Evolutionary conservation across 2,888 invertebrate genomes (phyloP).

Genomic region (Exephanes ischioxanthus): DNA sequence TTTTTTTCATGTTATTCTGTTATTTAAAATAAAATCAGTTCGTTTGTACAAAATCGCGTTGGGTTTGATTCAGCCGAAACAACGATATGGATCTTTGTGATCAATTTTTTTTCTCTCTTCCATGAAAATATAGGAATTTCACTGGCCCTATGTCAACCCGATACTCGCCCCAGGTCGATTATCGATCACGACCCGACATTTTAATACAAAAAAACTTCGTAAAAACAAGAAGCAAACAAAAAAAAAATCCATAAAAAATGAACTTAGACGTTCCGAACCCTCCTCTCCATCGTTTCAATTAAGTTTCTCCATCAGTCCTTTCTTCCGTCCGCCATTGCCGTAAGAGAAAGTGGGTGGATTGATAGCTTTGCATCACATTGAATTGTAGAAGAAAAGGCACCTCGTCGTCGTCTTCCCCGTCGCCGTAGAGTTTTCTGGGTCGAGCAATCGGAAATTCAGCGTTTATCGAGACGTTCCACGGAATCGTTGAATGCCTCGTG

Average conservation of each 20-base stretch:
- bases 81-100: not conserved
- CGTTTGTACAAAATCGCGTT: no score
- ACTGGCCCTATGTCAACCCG: not conserved
- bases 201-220: not conserved
- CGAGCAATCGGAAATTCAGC: constrained; percentile 35
- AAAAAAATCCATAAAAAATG: not conserved
- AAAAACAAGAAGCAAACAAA: not conserved
- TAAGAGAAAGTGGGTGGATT: constrained; percentile 76
- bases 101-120: not conserved
- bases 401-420: not conserved
- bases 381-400: constrained; percentile 1
- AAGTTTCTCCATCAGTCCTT: constrained; percentile 15
- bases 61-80: no score
- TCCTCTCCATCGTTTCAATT: constrained; percentile 18
- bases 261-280: constrained; percentile 11
- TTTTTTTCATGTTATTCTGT: no score
- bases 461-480: constrained; percentile 25
- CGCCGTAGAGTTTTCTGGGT: not conserved
- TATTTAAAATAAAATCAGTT: no score
- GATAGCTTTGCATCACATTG: constrained; percentile 72
- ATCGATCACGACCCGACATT: not conserved
- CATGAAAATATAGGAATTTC: not conserved
- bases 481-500: not conserved
- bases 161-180: not conserved
- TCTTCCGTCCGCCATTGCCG: constrained; percentile 59